Evolutionary conservation across 2,797 vertebrate species (phyloP), one percentile per base, ranked within the genome.

Genomic region (Xenops minutus): DNA sequence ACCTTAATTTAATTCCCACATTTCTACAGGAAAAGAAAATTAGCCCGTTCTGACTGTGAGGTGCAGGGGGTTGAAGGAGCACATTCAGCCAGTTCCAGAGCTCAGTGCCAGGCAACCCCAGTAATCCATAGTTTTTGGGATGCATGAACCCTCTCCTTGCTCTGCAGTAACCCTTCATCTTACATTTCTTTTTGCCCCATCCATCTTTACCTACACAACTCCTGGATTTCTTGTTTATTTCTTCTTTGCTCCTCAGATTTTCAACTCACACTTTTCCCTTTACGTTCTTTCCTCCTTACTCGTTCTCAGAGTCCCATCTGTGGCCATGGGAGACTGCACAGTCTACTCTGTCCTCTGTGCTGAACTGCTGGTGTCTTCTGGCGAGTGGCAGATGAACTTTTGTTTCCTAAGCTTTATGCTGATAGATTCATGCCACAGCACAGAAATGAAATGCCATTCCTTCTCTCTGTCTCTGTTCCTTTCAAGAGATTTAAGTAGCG

Each of bases 11-110:
- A 93, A 81, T 62, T 86, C 54, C 66, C 69, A 32, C 13, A 20
- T 87, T 94, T 84, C 51, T 69, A 49, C 19, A 51, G 34, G 36
- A 49, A 84, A 86, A 78, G 39, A 67, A 95, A 90, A 95, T 73
- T 26, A 68, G n/a, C 21, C 43, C 4, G 0, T 81, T 88, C 58
- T 78, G 62, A n/a, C 51, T 76, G 26, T 66, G 67, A 86, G 62
- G 85, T 94, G 23, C 51, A 62, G 46, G 26, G 76, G 6, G 2
- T 59, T 86, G 67, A 71, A 73, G 0, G 2, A 76, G 22, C 46
- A 29, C 23, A 73, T 68, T 81, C 26, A 93, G 12, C 61, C 46
- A 81, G 39, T 73, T 93, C 51, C 48, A 18, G 54, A 88, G 37
- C 62, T 78, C 67, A 76, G 62, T 55, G 72, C 66, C 85, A 90